Percentiles rank a stretch among this genome's conserved stretches.
Evolutionary conservation across 2,888 invertebrate genomes (phyloP).

Genomic region (Caenorhabditis panamensis): DNA sequence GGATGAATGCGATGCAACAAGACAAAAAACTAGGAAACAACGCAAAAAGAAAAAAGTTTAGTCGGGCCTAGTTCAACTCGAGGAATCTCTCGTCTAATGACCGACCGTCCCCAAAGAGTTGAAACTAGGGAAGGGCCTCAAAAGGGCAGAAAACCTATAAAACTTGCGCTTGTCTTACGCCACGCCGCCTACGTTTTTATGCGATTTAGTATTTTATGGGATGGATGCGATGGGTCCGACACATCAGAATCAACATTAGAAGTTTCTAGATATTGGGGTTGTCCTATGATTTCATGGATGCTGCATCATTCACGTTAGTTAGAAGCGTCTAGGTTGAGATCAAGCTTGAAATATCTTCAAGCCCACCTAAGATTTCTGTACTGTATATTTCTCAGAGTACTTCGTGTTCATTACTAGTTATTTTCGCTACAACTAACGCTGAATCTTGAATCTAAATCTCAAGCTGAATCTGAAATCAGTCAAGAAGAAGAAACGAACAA

Average conservation of each 20-base stretch:
- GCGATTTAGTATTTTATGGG: slow-evolving; percentile 61
- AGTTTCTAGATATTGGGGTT: too few relatives aligned
- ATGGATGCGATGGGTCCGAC: slow-evolving; percentile 17
- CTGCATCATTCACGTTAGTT: not conserved
- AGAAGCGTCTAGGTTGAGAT: not conserved
- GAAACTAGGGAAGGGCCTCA: slow-evolving; percentile 13
- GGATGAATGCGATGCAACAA: not conserved
- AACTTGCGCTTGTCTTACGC: slow-evolving; percentile 34
- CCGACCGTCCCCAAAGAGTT: slow-evolving; percentile 58
- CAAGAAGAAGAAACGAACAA: slow-evolving; percentile 29
- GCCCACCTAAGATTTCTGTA: too few relatives aligned
- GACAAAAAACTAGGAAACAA: not conserved
- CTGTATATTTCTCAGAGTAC: too few relatives aligned
- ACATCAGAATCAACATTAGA: not conserved
- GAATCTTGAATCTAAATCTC: not conserved
- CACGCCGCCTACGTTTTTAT: slow-evolving; percentile 56
- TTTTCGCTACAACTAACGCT: too few relatives aligned
- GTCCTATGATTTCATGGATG: too few relatives aligned
- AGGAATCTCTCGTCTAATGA: slow-evolving; percentile 43
- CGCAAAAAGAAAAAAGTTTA: slow-evolving; percentile 32
- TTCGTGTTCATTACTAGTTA: too few relatives aligned
- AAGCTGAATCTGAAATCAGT: slow-evolving; percentile 4
- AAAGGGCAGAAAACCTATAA: slow-evolving; percentile 59
- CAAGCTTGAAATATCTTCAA: too few relatives aligned
- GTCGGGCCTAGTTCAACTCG: slow-evolving; percentile 5